phyloP scores from a whole-genome alignment of 2,797 vertebrate genomes.

The Pampus argenteus region DNA sequence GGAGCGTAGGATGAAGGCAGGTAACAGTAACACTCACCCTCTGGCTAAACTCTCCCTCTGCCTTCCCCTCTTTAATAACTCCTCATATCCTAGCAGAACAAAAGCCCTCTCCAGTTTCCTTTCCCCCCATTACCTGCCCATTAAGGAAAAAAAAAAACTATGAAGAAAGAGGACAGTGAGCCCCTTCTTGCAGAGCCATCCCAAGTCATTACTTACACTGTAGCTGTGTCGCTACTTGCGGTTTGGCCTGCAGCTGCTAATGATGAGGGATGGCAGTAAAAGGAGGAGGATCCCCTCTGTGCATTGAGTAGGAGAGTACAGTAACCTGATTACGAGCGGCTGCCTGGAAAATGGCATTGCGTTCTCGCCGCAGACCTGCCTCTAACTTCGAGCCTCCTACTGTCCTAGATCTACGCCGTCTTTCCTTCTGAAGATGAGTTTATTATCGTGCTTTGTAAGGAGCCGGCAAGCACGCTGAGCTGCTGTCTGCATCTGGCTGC shows the following conservation, averaged over 20 bases:
- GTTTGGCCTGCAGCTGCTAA: slow-evolving; percentile 72
- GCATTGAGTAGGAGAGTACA: slow-evolving; percentile 68
- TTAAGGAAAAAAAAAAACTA: slow-evolving; percentile 56
- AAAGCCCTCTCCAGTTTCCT: slow-evolving; percentile 51
- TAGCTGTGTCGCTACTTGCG: slow-evolving; percentile 60
- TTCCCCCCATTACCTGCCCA: slow-evolving; percentile 61
- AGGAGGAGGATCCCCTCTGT: slow-evolving; percentile 75
- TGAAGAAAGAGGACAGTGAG: slow-evolving; percentile 50
- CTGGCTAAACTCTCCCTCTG: slow-evolving; percentile 41
- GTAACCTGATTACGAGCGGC: slow-evolving; percentile 78
- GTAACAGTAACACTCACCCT: slow-evolving; percentile 41
- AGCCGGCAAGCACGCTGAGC: slow-evolving; percentile 9
- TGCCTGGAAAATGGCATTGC: slow-evolving; percentile 71
- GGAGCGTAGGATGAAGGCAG: slow-evolving; percentile 33
- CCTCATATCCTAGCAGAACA: slow-evolving; percentile 58
- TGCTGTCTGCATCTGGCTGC: slow-evolving; percentile 42
- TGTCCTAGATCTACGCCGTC: slow-evolving; percentile 75
- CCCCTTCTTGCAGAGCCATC: slow-evolving; percentile 40
- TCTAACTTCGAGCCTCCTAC: slow-evolving; percentile 56
- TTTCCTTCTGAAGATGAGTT: slow-evolving; percentile 51
- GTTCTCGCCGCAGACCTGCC: slow-evolving; percentile 54
- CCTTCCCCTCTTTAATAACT: slow-evolving; percentile 52
- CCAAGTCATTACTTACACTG: slow-evolving; percentile 66
- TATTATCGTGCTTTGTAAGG: slow-evolving; percentile 57
- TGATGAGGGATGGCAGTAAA: slow-evolving; percentile 74